Percentiles rank a stretch among this genome's conserved stretches.
Conservation (phyloP, 2,113 vertebrate species). For the Thamnaconus septentrionalis region DNA sequence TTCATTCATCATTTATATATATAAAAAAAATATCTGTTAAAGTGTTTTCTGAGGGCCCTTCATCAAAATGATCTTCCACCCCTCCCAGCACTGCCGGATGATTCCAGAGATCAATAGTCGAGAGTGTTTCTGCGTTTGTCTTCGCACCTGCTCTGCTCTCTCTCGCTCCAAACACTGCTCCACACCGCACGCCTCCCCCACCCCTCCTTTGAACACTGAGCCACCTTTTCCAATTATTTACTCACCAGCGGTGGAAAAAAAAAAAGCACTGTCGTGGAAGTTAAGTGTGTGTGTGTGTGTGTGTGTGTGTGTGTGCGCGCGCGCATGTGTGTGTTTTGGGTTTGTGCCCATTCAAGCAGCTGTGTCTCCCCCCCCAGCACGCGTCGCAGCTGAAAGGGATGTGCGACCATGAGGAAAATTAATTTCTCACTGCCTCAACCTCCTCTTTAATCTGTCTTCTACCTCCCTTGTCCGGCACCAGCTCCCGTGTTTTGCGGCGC, state of each 20-base stretch:
- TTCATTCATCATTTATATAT: too few relatives aligned
- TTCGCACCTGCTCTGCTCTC: too few relatives aligned
- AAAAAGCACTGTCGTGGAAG: not conserved
- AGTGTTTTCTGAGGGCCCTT: too few relatives aligned
- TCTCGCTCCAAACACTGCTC: too few relatives aligned
- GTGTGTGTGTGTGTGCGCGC: slow-evolving; percentile 32
- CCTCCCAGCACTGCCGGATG: too few relatives aligned
- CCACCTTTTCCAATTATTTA: not conserved
- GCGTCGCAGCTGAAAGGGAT: slow-evolving; percentile 19
- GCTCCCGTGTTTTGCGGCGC: slow-evolving; percentile 1
- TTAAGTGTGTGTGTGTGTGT: not conserved
- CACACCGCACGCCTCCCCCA: too few relatives aligned
- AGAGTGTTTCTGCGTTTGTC: too few relatives aligned
- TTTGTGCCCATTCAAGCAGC: slow-evolving; percentile 15
- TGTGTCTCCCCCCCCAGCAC: slow-evolving; percentile 22
- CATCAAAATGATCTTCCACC: too few relatives aligned
- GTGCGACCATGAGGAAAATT: slow-evolving; percentile 64
- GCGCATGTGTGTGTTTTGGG: not conserved
- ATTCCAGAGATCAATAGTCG: too few relatives aligned
- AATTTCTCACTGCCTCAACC: slow-evolving; percentile 40
- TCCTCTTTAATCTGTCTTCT: slow-evolving; percentile 11
- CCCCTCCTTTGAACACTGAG: not conserved
- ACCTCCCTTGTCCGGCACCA: slow-evolving; percentile 14
- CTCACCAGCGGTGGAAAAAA: not conserved
- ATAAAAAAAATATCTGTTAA: too few relatives aligned